Conservation (phyloP, 2,888 invertebrate genomes). For the Heliothis peltigera region DNA sequence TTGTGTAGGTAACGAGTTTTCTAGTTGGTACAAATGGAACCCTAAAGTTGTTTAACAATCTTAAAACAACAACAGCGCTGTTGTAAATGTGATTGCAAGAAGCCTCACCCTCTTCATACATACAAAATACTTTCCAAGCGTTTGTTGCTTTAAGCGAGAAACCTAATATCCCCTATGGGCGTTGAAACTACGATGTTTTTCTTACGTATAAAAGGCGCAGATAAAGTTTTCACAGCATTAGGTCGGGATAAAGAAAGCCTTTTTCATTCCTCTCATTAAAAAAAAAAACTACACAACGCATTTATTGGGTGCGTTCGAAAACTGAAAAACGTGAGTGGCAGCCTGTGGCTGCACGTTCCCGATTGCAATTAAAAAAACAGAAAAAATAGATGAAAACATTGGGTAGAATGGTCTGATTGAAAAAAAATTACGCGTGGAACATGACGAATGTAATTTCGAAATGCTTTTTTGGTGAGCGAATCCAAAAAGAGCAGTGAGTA, state of each 20-base stretch:
- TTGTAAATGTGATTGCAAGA: conserved; percentile 47
- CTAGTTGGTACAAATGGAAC: conserved; percentile 21
- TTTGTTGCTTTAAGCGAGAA: conserved; percentile 30
- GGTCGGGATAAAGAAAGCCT: background rate
- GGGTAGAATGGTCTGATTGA: conserved; percentile 58
- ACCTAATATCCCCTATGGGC: conserved; percentile 20
- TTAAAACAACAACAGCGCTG: conserved; percentile 26
- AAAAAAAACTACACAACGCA: conserved; percentile 23
- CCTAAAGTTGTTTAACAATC: conserved; percentile 30
- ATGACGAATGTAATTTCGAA: conserved; percentile 51
- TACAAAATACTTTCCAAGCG: conserved; percentile 22
- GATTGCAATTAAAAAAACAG: conserved; percentile 54
- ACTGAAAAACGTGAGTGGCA: conserved; percentile 57
- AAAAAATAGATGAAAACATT: conserved; percentile 48
- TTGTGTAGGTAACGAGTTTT: conserved; percentile 10
- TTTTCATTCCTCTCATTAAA: conserved; percentile 15
- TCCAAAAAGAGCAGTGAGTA: conserved; percentile 15
- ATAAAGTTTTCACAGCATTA: conserved; percentile 13
- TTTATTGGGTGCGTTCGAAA: conserved; percentile 49
- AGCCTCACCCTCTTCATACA: conserved; percentile 24
- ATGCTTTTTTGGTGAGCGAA: conserved; percentile 43
- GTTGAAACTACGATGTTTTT: conserved; percentile 21
- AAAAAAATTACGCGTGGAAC: conserved; percentile 50
- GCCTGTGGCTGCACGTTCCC: conserved; percentile 47
- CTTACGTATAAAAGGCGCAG: conserved; percentile 3